Base-by-base conservation (phyloP, 2,113 vertebrate genomes). In the Alosa alosa region DNA sequence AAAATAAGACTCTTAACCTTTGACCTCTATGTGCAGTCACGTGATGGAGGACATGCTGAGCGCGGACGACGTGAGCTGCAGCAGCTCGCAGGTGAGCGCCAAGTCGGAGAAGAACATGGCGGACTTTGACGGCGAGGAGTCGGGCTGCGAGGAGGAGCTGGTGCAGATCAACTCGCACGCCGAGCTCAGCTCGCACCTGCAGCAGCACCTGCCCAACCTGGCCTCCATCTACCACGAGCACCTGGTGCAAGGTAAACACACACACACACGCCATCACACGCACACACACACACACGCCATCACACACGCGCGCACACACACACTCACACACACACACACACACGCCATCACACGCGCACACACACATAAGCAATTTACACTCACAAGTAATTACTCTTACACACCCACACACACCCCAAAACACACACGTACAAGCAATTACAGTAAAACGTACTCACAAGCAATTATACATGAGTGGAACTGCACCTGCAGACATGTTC, bases 81-180 rank as follows among this genome's bases (percentile, higher is more conserved):
- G 98, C 94, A 99, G 98, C 92, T 99, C 98, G 39, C 98, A 99
- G 95, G 97, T 99, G 93, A 99, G 98, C 91, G 98, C 98, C 91
- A 99, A 99, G 93, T 99, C 98, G 0, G 98, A 99, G 95, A 99
- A 99, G 94, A 99, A 99, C 88, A 99, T 99, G 98, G 98, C 98
- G 10, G 98, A 99, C 93, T 99, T 99, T 87, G 98, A 99, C 85
- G 98, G 98, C 2, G 98, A 99, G 87, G 98, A 99, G 90, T 99
- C 98, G 22, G 98, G 98, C 86, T 99, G 98, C 81, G 98, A 99
- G 94, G 98, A 99, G 92, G 98, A 99, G 88, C 95, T 99, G 36
- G 98, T 99, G 46, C 98, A 99, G 91, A 99, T 99, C 87, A 99
- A 99, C 92, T 99, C 98, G 10, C 98, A 99, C 72, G 98, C 98